Base-by-base conservation (phyloP, 2,888 invertebrate genomes). In the Tuberolachnus salignus region DNA sequence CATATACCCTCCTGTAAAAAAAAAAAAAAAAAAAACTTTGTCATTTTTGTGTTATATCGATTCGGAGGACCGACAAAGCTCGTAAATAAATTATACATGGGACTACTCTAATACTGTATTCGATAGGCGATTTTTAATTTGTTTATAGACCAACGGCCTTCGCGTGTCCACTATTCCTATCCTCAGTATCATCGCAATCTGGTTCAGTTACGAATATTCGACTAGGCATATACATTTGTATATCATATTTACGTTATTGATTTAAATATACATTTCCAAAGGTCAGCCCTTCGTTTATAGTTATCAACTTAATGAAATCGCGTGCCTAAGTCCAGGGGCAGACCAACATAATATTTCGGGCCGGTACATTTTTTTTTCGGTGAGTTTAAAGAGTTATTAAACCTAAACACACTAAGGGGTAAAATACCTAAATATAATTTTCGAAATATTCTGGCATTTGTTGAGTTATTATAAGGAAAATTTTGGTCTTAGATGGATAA, bases 61-160 rank as follows among this genome's bases (percentile, higher is more conserved):
- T 73, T 73, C 63, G 2, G 6, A 21, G 11, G 16, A 21, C 21
- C 21, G 34, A 34, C 34, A 6, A 73, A 51, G 49, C 42, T 63
- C 51, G 34, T 73, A 73, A 73, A 72, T 72, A 72, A 72, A 73
- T 63, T 51, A 73, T 42, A 34, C 11, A 34, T 34, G 6, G 19
- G 26, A 72, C 34, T 6, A 23, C 63, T n/a, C 34, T 6, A 13
- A 26, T 26, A n/a, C 11, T 53, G 13, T 57, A 23, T 57, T 13
- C 13, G 71, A 71, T 46, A 4, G 21, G 21, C 51, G 16, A 73
- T 63, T 63, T 72, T 73, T 73, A 73, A 73, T 73, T 73, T 73
- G 51, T 63, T 34, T 51, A 73, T 63, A 51, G 42, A 26, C 61
- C 51, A 73, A 73, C 42, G 73, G 26, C 73, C 61, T 73, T 73